A percentile compares a stretch with the other conserved stretches of the same genome.
Conservation (phyloP, 2,888 invertebrate species). For the Sesia apiformis region DNA sequence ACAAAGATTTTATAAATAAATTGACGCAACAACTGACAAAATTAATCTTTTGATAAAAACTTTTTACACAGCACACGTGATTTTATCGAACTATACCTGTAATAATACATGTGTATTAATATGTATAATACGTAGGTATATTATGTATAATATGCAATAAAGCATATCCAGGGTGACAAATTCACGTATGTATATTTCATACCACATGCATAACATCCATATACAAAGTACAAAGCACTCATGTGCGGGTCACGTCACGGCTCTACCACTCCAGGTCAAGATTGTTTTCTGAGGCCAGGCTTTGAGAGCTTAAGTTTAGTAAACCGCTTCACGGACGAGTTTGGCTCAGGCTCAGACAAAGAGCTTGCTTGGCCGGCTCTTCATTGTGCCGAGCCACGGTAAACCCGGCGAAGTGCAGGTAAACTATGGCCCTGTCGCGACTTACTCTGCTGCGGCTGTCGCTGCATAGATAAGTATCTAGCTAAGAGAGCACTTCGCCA, state of each 20-base stretch:
- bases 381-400: slow-evolving; percentile 19
- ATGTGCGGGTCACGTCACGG: neutral
- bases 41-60: no score
- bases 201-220: neutral
- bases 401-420: slow-evolving; percentile 21
- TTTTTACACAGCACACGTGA: no score
- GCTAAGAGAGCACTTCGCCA: neutral
- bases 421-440: slow-evolving; percentile 17
- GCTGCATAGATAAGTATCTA: neutral
- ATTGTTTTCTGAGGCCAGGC: slow-evolving; percentile 31
- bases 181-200: no score
- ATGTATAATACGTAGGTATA: no score
- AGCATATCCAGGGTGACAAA: no score
- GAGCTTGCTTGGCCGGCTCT: slow-evolving; percentile 9
- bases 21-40: no score
- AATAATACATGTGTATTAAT: no score
- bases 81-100: no score
- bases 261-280: slow-evolving; percentile 22
- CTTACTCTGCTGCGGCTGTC: neutral
- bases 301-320: slow-evolving; percentile 28
- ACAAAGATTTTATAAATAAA: no score
- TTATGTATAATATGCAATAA: no score
- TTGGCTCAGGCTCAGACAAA: slow-evolving; percentile 27
- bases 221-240: neutral
- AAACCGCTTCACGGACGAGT: slow-evolving; percentile 21